Conservation (phyloP, 2,797 vertebrate species). For the Cirrhinus mrigala region DNA sequence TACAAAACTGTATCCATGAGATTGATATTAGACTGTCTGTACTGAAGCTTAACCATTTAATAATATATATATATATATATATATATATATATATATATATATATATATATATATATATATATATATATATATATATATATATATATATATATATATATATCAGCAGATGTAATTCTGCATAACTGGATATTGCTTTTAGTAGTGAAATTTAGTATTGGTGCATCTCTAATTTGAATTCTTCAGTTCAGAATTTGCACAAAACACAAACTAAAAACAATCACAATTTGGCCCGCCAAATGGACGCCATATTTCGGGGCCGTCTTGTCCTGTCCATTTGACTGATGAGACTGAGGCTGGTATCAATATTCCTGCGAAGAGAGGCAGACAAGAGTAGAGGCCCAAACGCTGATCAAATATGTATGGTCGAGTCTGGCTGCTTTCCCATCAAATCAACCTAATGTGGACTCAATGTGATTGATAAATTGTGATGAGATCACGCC, state of each 20-base stretch:
- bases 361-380: constrained; percentile 28
- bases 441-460: constrained; percentile 64
- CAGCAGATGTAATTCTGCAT: neutral
- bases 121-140: no score
- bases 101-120: no score
- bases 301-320: constrained; percentile 11
- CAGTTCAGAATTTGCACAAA: neutral
- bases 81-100: no score
- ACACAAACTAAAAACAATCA: neutral
- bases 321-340: constrained; percentile 41
- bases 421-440: constrained; percentile 54
- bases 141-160: no score
- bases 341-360: constrained; percentile 50
- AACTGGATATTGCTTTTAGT: neutral
- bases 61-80: no score
- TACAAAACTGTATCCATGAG: neutral
- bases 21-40: neutral
- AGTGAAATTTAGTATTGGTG: neutral
- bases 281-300: neutral
- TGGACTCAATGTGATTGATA: constrained; percentile 61
- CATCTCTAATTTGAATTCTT: neutral
- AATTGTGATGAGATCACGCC: constrained; percentile 58
- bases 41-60: neutral
- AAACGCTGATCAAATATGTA: constrained; percentile 60
- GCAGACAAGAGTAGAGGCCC: constrained; percentile 12